Conservation (phyloP, 2,113 vertebrate species). For the Salvelinus alpinus region DNA sequence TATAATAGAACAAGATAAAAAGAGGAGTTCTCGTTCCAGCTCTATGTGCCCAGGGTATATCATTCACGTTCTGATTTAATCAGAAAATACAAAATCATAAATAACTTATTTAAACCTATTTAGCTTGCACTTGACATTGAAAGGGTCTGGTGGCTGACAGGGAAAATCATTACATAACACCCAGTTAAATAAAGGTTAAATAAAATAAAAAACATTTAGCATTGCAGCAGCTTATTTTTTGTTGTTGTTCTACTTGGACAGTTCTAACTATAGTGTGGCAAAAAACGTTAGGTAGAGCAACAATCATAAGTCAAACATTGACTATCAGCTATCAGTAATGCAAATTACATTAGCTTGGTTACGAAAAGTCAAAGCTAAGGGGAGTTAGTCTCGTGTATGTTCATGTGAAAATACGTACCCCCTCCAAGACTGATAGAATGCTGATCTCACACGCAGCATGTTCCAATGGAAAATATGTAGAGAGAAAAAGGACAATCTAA, state of each 20-base stretch:
- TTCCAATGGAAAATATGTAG: neutral
- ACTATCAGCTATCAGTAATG: neutral
- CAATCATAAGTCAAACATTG: neutral
- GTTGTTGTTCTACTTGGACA: no score
- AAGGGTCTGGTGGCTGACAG: neutral
- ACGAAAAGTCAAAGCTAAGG: neutral
- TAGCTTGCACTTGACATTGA: neutral
- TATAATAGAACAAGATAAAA: no score
- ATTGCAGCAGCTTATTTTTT: no score
- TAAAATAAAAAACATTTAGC: neutral
- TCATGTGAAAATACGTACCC: constrained; percentile 64
- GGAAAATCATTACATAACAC: neutral
- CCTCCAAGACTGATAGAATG: constrained; percentile 52
- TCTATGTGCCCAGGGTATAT: no score
- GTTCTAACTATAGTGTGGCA: no score
- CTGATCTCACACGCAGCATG: constrained; percentile 60
- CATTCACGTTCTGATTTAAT: neutral
- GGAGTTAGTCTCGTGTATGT: constrained; percentile 37
- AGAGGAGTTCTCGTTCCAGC: no score
- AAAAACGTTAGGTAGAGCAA: no score
- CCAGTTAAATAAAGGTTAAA: no score
- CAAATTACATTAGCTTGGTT: neutral
- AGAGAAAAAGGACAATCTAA: neutral
- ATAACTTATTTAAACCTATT: neutral
- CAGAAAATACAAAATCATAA: no score